Conservation (phyloP, 2,113 vertebrate species). For the Phalacrocorax pelagicus region DNA sequence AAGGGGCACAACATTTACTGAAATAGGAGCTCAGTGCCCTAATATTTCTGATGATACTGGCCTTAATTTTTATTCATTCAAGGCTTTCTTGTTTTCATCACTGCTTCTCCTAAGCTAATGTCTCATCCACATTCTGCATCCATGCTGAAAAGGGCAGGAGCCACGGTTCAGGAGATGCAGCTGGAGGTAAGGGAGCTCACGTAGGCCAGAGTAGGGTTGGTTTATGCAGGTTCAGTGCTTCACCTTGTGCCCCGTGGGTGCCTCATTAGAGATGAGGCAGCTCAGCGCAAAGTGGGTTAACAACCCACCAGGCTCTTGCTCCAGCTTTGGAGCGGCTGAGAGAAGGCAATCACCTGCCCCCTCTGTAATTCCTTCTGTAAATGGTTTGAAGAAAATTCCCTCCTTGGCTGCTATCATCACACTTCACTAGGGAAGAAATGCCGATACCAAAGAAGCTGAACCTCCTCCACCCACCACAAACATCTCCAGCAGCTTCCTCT, state of each 20-base stretch:
- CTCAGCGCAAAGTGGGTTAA: not conserved
- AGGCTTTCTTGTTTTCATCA: not conserved
- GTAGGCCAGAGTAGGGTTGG: not conserved
- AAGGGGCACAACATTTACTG: not conserved
- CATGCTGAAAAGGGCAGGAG: not conserved
- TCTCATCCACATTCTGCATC: not conserved
- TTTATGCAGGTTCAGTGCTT: not conserved
- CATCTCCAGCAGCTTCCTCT: not conserved
- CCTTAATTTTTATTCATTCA: not conserved
- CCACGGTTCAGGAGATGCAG: not conserved
- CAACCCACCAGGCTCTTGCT: fast-evolving
- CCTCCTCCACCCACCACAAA: not conserved
- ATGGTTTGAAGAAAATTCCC: not conserved
- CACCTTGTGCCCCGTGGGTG: not conserved
- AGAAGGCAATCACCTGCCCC: not conserved
- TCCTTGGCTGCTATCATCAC: not conserved
- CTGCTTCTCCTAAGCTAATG: not conserved
- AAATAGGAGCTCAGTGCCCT: not conserved
- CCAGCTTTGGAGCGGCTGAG: not conserved
- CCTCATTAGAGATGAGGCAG: not conserved
- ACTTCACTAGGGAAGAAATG: not conserved
- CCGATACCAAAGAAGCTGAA: not conserved
- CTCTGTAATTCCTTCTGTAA: not conserved
- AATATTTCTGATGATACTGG: not conserved
- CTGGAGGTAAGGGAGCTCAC: not conserved